Percentiles rank a stretch among this genome's conserved stretches.
Conservation (phyloP, 2,888 invertebrate genomes). For the Polymixis flavicincta region DNA sequence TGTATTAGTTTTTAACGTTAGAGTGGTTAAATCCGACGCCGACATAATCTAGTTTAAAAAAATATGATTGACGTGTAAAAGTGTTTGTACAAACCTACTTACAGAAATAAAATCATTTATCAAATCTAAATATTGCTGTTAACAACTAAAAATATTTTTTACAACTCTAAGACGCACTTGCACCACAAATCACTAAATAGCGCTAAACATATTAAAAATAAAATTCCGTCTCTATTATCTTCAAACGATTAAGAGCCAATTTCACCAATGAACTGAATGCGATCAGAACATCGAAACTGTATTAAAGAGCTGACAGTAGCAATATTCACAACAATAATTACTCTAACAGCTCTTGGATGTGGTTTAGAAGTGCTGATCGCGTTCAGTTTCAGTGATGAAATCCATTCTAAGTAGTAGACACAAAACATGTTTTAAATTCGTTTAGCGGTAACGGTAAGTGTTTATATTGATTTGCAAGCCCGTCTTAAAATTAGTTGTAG, state of each 20-base stretch:
- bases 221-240: not conserved
- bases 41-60: no score
- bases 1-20: constrained; percentile 65
- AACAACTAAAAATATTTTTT: not conserved
- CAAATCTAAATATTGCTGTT: not conserved
- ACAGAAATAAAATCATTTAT: no score
- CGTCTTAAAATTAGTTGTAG: not conserved
- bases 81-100: no score
- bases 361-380: no score
- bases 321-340: no score
- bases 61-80: no score
- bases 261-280: no score
- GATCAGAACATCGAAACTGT: no score
- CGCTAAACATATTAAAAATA: not conserved
- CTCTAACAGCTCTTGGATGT: no score
- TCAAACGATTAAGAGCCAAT: not conserved
- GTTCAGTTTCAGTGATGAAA: no score
- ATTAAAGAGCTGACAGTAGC: no score
- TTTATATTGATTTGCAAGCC: not conserved
- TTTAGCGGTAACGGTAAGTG: not conserved
- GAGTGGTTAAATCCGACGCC: no score
- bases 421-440: not conserved
- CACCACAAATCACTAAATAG: not conserved
- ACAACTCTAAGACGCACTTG: not conserved
- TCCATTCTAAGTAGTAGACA: not conserved